These are phyloP conservation scores for human (Homo sapiens) DNA, from an alignment of 2,113 vertebrate species.

Conservation along the genomic window GRCh38 chr22:47375001-47375500, in stretches of 20 bases:
- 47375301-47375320: neutral
- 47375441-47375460: neutral
- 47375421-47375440: no score
- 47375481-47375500: neutral
- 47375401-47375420: neutral
- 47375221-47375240: rapidly evolving
- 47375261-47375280: constrained; percentile 9
- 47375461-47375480: no score
- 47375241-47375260: neutral
- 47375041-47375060: neutral
- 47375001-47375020: neutral
- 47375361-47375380: neutral
- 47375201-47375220: neutral
- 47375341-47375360: neutral
- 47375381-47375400: neutral
- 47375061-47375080: neutral
- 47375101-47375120: no score
- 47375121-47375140: neutral
- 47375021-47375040: neutral
- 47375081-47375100: neutral
- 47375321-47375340: neutral
- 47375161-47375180: neutral
- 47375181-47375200: neutral
- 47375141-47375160: neutral
- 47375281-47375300: neutral